Base-by-base conservation (phyloP, 2,113 vertebrate genomes). In the Mormoops blainvillei region DNA sequence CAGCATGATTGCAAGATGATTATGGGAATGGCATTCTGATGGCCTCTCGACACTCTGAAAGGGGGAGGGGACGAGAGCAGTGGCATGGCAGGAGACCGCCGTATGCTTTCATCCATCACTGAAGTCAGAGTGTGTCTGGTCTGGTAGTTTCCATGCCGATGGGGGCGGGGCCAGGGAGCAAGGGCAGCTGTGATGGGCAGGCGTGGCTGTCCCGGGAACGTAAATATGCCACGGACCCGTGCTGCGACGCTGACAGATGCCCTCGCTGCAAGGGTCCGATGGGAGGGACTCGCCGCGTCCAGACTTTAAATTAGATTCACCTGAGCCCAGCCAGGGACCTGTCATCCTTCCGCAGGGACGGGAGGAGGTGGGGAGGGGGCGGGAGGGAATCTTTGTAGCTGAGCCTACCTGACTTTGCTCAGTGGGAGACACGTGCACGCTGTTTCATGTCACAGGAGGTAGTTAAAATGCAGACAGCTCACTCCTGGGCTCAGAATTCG, bases 401-500 rank as follows among this genome's bases (percentile, higher is more conserved):
- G 77, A 97, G 97, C 96, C 93, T 98, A 98, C 97, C 97, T 96
- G 97, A 98, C 97, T 98, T 92, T 96, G 83, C 98, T 0, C 98
- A 96, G 98, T 98, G 97, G 98, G 98, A 98, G 98, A 97, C 90
- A 0, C 74, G 61, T n/a, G 93, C 97, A 93, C 65, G 93, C 61
- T 13, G 98, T 99, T 99, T 99, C 98, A 98, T 98, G 98, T 98
- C 97, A 56, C 93, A 97, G 98, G 97, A 98, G 94, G 98, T 98
- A 98, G 98, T 99, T 98, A 98, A 98, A 98, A 98, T 98, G 98
- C 98, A 98, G 98, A 97, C 97, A 14, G 97, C 97, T 91, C 94
- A 58, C 87, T 98, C 97, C 94, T 95, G 96, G 98, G 97, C 98
- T 98, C 95, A 97, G 98, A 97, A 98, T 98, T 95, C 36, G 84